A percentile compares a stretch with the other conserved stretches of the same genome.
Evolutionary conservation across 2,113 vertebrate genomes (phyloP).

Genomic region (Butorides virescens): DNA sequence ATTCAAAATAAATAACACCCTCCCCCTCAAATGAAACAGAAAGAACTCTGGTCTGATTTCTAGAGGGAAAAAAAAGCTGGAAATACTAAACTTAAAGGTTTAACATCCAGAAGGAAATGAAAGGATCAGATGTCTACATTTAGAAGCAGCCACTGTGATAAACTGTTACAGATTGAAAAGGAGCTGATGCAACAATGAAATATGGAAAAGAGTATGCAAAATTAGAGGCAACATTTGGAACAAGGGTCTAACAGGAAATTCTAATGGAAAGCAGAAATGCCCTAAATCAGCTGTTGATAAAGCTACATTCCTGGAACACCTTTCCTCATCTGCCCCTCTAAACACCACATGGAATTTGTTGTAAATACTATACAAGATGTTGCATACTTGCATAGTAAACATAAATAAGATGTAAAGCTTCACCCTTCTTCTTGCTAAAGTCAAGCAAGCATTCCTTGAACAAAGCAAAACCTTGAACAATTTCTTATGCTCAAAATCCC

Average conservation of each 20-base stretch:
- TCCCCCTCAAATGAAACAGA: not conserved
- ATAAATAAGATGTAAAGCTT: not conserved
- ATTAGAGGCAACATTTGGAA: not conserved
- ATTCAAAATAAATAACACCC: not conserved
- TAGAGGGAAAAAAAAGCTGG: not conserved
- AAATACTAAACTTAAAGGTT: not conserved
- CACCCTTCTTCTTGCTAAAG: not conserved
- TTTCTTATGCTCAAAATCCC: slow-evolving; percentile 15
- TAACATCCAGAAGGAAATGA: not conserved
- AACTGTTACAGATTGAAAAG: not conserved
- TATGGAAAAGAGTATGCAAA: not conserved
- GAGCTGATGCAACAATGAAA: not conserved
- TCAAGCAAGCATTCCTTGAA: not conserved
- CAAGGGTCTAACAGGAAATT: not conserved
- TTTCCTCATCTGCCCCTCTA: not conserved
- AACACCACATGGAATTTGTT: not conserved
- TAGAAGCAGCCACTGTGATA: not conserved
- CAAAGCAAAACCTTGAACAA: not conserved
- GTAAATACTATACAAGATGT: not conserved
- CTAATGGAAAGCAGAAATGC: not conserved
- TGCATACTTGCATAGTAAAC: not conserved
- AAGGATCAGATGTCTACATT: not conserved
- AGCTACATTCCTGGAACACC: fast-evolving
- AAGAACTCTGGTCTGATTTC: not conserved
- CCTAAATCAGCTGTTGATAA: not conserved